Evolutionary conservation across 2,113 vertebrate genomes (phyloP).

Genomic region (Beaufortia kweichowensis): DNA sequence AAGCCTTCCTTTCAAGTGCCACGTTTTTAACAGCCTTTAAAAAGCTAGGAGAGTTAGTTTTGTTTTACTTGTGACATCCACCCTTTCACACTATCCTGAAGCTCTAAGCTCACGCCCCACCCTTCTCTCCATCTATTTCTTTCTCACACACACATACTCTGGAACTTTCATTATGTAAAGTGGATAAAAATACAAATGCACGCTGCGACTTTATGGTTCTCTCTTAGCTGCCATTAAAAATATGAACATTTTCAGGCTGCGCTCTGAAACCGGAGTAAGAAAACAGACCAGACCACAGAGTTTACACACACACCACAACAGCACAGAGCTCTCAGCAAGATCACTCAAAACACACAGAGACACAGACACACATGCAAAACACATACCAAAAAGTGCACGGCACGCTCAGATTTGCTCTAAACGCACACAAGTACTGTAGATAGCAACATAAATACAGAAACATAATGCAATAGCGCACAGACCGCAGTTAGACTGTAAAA

Average conservation of each 20-base stretch:
- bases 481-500: constrained; percentile 23
- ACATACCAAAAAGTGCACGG: constrained; percentile 13
- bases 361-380: constrained; percentile 39
- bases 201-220: constrained; percentile 73
- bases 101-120: constrained; percentile 6
- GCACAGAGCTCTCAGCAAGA: constrained; percentile 59
- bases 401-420: neutral
- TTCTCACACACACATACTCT: constrained; percentile 54
- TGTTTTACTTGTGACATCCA: constrained; percentile 48
- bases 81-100: constrained; percentile 39
- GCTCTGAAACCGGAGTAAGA: constrained; percentile 73
- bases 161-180: constrained; percentile 75
- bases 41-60: constrained; percentile 47
- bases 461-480: constrained; percentile 19
- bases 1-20: constrained; percentile 39
- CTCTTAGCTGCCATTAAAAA: constrained; percentile 72
- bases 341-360: constrained; percentile 47
- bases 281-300: constrained; percentile 72
- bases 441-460: constrained; percentile 12
- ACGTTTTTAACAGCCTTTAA: constrained; percentile 41
- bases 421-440: constrained; percentile 15
- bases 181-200: constrained; percentile 73
- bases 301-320: constrained; percentile 76
- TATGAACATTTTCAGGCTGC: constrained; percentile 72
- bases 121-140: constrained; percentile 8